A percentile compares a stretch with the other conserved stretches of the same genome.
Evolutionary conservation across 64 coral and sea anemone genomes (phyloP).

Genomic region (Stylophora pistillata): DNA sequence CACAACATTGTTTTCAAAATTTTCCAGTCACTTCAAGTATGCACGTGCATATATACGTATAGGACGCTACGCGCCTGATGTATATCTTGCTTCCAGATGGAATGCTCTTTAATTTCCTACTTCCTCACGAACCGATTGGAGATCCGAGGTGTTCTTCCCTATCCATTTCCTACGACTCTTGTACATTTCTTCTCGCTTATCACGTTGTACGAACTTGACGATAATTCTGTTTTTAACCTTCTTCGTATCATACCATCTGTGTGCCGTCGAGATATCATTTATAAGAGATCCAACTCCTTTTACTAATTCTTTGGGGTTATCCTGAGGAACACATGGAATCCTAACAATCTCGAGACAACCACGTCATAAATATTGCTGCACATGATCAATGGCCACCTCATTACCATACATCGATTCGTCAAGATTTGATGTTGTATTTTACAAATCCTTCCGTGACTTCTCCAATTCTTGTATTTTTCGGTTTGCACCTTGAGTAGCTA

Average conservation of each 20-base stretch:
- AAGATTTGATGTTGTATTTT: not conserved
- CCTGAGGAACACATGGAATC: constrained; percentile 10
- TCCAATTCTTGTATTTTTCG: constrained; percentile 17
- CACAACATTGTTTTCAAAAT: too few relatives aligned
- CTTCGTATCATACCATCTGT: constrained; percentile 42
- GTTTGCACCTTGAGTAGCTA: constrained; percentile 17
- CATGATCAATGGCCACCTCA: constrained; percentile 35
- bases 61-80: too few relatives aligned
- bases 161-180: not conserved
- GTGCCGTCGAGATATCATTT: constrained; percentile 38
- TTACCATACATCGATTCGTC: constrained; percentile 8
- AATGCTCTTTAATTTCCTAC: not conserved
- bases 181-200: constrained; percentile 52
- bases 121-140: constrained; percentile 12
- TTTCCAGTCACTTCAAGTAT: too few relatives aligned
- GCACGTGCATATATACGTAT: too few relatives aligned
- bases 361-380: constrained; percentile 34
- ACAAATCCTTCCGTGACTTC: not conserved
- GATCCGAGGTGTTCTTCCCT: constrained; percentile 11
- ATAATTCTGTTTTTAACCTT: constrained; percentile 51
- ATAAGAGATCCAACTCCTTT: not conserved
- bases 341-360: constrained; percentile 53
- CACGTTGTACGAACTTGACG: constrained; percentile 33
- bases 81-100: constrained; percentile 8
- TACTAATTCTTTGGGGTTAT: constrained; percentile 20